A percentile compares a stretch with the other conserved stretches of the same genome.
These are phyloP conservation scores for Sericinus montela DNA, from an alignment of 2,888 invertebrate species.

Conservation along the genomic window DNA sequence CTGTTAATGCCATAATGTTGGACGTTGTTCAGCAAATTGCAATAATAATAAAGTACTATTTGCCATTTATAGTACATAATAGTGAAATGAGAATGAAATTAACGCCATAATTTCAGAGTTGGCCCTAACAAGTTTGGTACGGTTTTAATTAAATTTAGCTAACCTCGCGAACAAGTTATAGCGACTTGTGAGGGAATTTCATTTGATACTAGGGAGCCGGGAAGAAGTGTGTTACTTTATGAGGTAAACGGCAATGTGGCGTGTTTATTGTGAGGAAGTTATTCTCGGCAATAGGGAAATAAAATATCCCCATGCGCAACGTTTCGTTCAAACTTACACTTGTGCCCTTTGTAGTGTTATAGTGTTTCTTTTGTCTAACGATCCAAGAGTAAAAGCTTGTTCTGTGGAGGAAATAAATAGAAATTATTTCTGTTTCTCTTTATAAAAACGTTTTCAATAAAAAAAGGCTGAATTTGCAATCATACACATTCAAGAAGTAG, in stretches of 20 bases:
- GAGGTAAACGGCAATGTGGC: background rate
- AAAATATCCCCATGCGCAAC: slow-evolving; percentile 2
- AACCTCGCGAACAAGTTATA: slow-evolving; percentile 1
- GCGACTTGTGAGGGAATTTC: background rate
- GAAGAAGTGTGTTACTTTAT: background rate
- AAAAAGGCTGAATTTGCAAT: no score
- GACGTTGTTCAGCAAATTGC: no score
- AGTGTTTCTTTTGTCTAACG: slow-evolving; percentile 11
- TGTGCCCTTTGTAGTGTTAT: slow-evolving; percentile 4
- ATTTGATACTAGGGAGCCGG: background rate
- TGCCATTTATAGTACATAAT: no score
- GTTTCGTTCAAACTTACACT: background rate
- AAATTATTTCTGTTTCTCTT: background rate
- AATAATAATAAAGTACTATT: background rate
- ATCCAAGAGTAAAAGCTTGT: slow-evolving; percentile 6
- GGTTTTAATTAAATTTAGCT: slow-evolving; percentile 13
- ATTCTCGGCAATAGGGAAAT: background rate
- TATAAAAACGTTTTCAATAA: background rate
- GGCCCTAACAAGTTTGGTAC: background rate
- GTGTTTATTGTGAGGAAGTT: background rate
- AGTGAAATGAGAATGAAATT: background rate
- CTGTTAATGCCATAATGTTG: no score
- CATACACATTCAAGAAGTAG: no score
- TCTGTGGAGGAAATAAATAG: background rate
- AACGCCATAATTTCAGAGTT: background rate